Percentiles rank a stretch among this genome's conserved stretches.
phyloP scores from a whole-genome alignment of 2,888 invertebrate genomes.

The Epicampocera succincta region DNA sequence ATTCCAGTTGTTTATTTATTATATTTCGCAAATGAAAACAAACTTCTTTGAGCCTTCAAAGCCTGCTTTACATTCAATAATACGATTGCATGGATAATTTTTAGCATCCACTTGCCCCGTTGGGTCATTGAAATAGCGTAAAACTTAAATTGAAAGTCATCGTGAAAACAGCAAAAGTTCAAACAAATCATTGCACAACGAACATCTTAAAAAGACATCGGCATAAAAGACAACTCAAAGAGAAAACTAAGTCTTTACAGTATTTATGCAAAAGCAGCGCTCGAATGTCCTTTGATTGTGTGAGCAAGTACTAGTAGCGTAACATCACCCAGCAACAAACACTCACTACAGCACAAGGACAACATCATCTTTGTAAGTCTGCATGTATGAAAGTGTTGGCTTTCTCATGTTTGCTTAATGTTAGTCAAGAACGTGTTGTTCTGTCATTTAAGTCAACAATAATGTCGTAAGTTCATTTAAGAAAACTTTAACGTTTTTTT shows the following conservation, averaged over 20 bases:
- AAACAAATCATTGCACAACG: background rate
- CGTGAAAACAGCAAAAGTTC: constrained; percentile 19
- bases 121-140: constrained; percentile 3
- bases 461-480: constrained; percentile 63
- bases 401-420: constrained; percentile 16
- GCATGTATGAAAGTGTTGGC: background rate
- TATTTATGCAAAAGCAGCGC: constrained; percentile 17
- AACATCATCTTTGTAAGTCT: background rate
- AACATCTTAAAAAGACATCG: constrained; percentile 8
- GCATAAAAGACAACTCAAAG: background rate
- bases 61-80: background rate
- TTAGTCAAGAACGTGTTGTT: constrained; percentile 3
- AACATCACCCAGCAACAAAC: background rate
- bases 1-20: too few species aligned
- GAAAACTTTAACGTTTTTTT: constrained; percentile 11
- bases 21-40: too few species aligned
- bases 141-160: constrained; percentile 17
- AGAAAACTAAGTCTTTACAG: background rate
- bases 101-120: constrained; percentile 6
- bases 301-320: too few species aligned
- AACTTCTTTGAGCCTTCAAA: background rate
- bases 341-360: constrained; percentile 39
- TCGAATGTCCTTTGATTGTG: constrained; percentile 25
- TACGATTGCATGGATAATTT: background rate
- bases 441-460: constrained; percentile 13